phyloP scores from a whole-genome alignment of 2,797 vertebrate species.

The Denticeps clupeoides region DNA sequence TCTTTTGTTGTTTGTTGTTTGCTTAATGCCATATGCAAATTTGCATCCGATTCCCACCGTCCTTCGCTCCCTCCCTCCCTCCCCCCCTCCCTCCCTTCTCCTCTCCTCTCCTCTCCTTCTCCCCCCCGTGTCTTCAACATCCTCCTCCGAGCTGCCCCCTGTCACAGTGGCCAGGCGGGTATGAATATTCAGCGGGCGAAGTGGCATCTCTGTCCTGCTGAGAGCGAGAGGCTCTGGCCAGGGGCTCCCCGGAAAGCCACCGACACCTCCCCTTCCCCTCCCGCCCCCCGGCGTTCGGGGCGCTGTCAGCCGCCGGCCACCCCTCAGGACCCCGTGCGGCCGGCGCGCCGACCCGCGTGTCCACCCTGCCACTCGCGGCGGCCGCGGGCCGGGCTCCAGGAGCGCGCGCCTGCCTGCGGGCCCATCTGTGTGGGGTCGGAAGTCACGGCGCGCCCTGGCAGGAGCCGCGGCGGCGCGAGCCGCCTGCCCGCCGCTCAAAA shows the following conservation, averaged over 20 bases:
- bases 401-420: constrained; percentile 50
- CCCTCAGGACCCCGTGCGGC: constrained; percentile 53
- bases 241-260: constrained; percentile 58
- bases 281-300: constrained; percentile 59
- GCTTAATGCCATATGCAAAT: constrained; percentile 34
- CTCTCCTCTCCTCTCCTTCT: constrained; percentile 17
- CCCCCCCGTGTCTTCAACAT: constrained; percentile 43
- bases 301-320: constrained; percentile 66
- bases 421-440: constrained; percentile 83
- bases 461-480: constrained; percentile 58
- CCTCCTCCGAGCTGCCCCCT: constrained; percentile 60
- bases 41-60: constrained; percentile 42
- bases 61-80: constrained; percentile 22
- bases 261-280: constrained; percentile 7
- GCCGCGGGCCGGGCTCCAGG: constrained; percentile 54
- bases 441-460: constrained; percentile 74
- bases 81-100: constrained; percentile 24
- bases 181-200: constrained; percentile 90
- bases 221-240: constrained; percentile 49
- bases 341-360: constrained; percentile 50
- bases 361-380: constrained; percentile 49
- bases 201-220: constrained; percentile 62
- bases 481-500: constrained; percentile 69
- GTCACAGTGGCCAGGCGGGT: constrained; percentile 71
- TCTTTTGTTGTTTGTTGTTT: constrained; percentile 32